These are phyloP conservation scores for Megalops atlanticus DNA, from an alignment of 2,113 vertebrate species.

Conservation along the genomic window DNA sequence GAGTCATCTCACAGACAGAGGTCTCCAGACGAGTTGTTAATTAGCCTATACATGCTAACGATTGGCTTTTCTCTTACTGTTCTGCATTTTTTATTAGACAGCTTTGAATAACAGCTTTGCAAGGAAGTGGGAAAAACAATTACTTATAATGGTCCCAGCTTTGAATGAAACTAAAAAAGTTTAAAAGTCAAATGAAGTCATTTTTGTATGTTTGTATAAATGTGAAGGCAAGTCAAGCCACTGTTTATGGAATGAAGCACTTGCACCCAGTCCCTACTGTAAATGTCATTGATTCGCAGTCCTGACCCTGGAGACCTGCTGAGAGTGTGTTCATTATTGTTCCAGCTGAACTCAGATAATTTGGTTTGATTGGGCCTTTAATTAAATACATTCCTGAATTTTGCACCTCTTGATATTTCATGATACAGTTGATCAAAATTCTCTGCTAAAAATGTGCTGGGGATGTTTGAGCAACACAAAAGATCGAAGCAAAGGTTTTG, in stretches of 20 bases:
- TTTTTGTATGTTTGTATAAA: too few relatives aligned
- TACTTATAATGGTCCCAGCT: too few relatives aligned
- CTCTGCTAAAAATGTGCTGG: not conserved
- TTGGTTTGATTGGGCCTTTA: not conserved
- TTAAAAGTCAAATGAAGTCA: too few relatives aligned
- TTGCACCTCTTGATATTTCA: not conserved
- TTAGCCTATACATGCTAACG: constrained; percentile 2
- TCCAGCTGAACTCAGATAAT: not conserved
- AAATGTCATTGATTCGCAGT: not conserved
- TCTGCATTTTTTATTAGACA: not conserved
- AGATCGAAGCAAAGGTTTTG: not conserved
- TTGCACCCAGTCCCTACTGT: too few relatives aligned
- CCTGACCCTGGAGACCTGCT: not conserved
- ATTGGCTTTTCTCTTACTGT: not conserved
- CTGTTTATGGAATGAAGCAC: too few relatives aligned
- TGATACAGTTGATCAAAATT: not conserved
- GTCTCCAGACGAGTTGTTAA: constrained; percentile 12
- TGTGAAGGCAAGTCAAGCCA: not conserved
- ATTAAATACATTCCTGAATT: not conserved
- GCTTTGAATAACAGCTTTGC: too few relatives aligned
- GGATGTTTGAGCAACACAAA: not conserved
- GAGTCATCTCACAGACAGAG: constrained; percentile 2
- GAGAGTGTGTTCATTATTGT: not conserved
- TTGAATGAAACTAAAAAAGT: too few relatives aligned
- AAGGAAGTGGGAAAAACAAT: too few relatives aligned